Conservation (phyloP, 2,797 vertebrate genomes). For the Cynodonichthys magdalenae region DNA sequence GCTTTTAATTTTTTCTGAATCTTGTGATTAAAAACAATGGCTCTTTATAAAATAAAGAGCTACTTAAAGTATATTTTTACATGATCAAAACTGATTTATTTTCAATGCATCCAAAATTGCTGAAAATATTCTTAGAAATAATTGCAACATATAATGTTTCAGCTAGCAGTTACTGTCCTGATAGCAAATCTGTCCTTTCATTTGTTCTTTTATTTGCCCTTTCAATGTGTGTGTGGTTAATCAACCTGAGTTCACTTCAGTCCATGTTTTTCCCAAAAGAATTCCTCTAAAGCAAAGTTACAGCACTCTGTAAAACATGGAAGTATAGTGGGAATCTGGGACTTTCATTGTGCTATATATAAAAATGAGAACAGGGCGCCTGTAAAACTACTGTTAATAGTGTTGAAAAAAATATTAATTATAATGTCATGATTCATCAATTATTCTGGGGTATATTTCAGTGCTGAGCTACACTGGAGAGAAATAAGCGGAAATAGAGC, state of each 20-base stretch:
- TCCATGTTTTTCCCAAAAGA: slow-evolving; percentile 20
- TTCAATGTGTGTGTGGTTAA: slow-evolving; percentile 15
- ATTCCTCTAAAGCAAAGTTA: slow-evolving; percentile 40
- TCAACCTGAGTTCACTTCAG: slow-evolving; percentile 15
- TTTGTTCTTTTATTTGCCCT: slow-evolving; percentile 7
- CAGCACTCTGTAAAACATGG: slow-evolving; percentile 41
- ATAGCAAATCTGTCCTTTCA: slow-evolving; percentile 26
- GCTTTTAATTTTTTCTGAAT: neutral
- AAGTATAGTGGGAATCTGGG: slow-evolving; percentile 70
- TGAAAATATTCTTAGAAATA: neutral
- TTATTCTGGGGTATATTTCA: slow-evolving; percentile 44
- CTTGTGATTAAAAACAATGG: too few relatives aligned
- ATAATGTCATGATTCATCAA: slow-evolving; percentile 46
- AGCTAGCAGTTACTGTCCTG: slow-evolving; percentile 12
- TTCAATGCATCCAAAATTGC: neutral
- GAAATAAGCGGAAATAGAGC: slow-evolving; percentile 28
- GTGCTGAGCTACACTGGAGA: slow-evolving; percentile 7
- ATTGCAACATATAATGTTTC: slow-evolving; percentile 8
- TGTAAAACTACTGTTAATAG: slow-evolving; percentile 53
- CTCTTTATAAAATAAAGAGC: too few relatives aligned
- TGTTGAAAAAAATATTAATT: slow-evolving; percentile 43
- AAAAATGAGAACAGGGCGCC: slow-evolving; percentile 74
- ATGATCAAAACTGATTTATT: too few relatives aligned
- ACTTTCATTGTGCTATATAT: slow-evolving; percentile 70
- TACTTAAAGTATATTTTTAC: too few relatives aligned